Conservation (phyloP, 2,888 invertebrate genomes). For the Branchipolynoe longqiensis region DNA sequence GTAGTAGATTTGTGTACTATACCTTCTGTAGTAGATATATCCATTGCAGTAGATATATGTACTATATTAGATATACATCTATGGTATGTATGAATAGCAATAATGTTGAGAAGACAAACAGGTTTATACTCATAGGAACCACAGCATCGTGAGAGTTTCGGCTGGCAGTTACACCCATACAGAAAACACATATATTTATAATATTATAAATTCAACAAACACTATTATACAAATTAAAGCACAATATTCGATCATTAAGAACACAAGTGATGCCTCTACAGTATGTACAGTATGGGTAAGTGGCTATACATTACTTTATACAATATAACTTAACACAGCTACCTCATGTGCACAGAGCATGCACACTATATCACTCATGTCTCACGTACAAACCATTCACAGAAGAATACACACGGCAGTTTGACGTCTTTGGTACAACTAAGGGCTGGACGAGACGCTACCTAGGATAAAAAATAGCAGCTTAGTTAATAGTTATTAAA, state of each 20-base stretch:
- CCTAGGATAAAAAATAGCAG: conserved; percentile 8
- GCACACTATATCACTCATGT: background rate
- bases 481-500: background rate
- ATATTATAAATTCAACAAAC: conserved; percentile 16
- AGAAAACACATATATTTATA: background rate
- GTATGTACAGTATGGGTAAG: conserved; percentile 38
- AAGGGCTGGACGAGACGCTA: background rate
- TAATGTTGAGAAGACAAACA: too few relatives aligned
- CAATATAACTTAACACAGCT: conserved; percentile 44
- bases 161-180: background rate
- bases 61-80: too few relatives aligned
- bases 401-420: conserved; percentile 23
- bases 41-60: too few relatives aligned
- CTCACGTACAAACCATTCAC: conserved; percentile 42
- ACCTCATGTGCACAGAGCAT: conserved; percentile 15
- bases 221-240: background rate
- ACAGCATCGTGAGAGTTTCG: background rate
- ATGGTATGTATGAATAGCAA: too few relatives aligned
- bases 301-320: conserved; percentile 40
- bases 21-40: too few relatives aligned
- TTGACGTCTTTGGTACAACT: conserved; percentile 23
- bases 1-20: too few relatives aligned
- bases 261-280: too few relatives aligned
- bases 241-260: too few relatives aligned
- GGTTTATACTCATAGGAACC: too few relatives aligned